Conservation (phyloP, 2,888 invertebrate genomes). For the Protonemura montana region DNA sequence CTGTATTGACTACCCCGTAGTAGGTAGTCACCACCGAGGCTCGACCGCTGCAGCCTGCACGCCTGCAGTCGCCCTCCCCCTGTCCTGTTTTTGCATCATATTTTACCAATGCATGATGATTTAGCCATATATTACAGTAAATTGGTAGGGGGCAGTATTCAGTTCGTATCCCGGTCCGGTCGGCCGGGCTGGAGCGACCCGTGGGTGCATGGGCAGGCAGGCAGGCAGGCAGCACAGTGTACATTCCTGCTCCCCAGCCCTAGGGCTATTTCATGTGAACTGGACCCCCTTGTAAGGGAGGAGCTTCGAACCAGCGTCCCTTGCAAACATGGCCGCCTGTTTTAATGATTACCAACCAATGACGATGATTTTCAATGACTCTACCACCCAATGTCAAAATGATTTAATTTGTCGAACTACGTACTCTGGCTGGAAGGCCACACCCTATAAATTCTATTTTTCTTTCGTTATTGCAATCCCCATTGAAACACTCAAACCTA, state of each 20-base stretch:
- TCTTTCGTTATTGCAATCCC: slow-evolving; percentile 1
- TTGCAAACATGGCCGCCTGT: slow-evolving; percentile 35
- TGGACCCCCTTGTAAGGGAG: slow-evolving; percentile 27
- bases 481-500: neutral
- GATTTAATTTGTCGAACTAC: slow-evolving; percentile 40
- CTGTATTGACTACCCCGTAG: neutral
- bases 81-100: slow-evolving; percentile 16
- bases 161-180: slow-evolving; percentile 28
- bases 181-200: too few relatives aligned
- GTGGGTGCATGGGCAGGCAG: neutral
- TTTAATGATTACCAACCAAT: slow-evolving; percentile 39
- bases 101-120: slow-evolving; percentile 40
- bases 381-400: slow-evolving; percentile 39
- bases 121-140: slow-evolving; percentile 40
- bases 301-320: slow-evolving; percentile 37
- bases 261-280: neutral
- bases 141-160: slow-evolving; percentile 38
- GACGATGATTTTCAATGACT: slow-evolving; percentile 43
- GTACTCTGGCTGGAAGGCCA: slow-evolving; percentile 37
- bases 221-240: neutral
- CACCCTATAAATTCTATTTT: slow-evolving; percentile 39
- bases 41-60: too few relatives aligned
- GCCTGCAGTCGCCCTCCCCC: neutral
- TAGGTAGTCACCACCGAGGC: neutral
- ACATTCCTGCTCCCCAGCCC: slow-evolving; percentile 14